A percentile compares a stretch with the other conserved stretches of the same genome.
Evolutionary conservation across 2,888 invertebrate genomes (phyloP).

Genomic region (Habrosyne pyritoides): DNA sequence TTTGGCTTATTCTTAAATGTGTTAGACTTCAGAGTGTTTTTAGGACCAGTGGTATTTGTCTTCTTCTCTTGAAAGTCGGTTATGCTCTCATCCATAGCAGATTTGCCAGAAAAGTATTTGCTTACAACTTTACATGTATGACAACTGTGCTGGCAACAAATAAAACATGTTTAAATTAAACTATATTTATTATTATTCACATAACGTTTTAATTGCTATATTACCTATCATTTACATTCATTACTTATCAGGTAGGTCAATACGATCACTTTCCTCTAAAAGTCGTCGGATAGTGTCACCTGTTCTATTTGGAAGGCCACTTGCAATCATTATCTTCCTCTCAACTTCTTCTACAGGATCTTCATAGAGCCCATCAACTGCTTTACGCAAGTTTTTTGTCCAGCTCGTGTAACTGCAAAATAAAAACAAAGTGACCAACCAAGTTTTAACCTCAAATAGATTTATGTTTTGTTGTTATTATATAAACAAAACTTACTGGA

Average conservation of each 20-base stretch:
- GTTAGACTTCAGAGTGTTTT: conserved; percentile 36
- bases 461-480: conserved; percentile 17
- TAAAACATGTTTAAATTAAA: conserved; percentile 50
- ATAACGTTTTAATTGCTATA: conserved; percentile 39
- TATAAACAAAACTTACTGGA: conserved; percentile 68
- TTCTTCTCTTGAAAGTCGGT: conserved; percentile 68
- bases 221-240: conserved; percentile 45
- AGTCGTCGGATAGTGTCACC: conserved; percentile 49
- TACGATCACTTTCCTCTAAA: conserved; percentile 48
- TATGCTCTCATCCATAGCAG: conserved; percentile 72
- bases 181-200: conserved; percentile 27
- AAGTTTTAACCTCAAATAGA: conserved; percentile 40
- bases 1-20: conserved; percentile 39
- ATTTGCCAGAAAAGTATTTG: conserved; percentile 60
- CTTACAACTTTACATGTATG: conserved; percentile 51
- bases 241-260: conserved; percentile 57
- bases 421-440: conserved; percentile 8
- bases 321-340: conserved; percentile 65
- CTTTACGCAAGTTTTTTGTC: conserved; percentile 54
- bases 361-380: conserved; percentile 56
- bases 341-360: conserved; percentile 74
- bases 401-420: conserved; percentile 53
- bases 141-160: conserved; percentile 48
- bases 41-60: conserved; percentile 49
- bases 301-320: conserved; percentile 54